A percentile compares a stretch with the other conserved stretches of the same genome.
These are phyloP conservation scores for Chaetops frenatus DNA, from an alignment of 2,113 vertebrate genomes.

Conservation along the genomic window DNA sequence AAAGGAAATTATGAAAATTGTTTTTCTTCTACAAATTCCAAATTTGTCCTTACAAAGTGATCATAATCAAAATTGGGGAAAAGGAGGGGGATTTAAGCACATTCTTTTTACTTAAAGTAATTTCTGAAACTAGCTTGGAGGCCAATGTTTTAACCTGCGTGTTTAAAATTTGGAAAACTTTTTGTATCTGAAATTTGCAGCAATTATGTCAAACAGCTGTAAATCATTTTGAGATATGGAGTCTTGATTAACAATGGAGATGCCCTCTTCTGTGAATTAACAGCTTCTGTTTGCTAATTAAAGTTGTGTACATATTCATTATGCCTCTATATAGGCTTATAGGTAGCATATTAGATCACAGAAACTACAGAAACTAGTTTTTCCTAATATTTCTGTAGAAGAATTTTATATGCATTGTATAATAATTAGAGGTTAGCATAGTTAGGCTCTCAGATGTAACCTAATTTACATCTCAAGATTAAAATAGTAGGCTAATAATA, in stretches of 20 bases:
- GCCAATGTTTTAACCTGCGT: background rate
- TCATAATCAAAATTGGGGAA: background rate
- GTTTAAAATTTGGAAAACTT: background rate
- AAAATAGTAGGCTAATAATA: background rate
- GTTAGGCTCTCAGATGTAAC: background rate
- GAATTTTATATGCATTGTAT: background rate
- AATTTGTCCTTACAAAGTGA: background rate
- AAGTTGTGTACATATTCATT: background rate
- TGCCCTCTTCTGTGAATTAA: background rate
- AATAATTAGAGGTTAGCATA: background rate
- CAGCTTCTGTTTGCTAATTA: background rate
- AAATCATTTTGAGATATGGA: background rate
- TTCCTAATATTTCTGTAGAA: background rate
- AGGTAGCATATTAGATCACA: background rate
- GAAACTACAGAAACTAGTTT: background rate
- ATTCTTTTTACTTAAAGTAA: background rate
- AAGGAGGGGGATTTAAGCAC: background rate
- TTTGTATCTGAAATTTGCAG: background rate
- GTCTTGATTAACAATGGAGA: background rate
- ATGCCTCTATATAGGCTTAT: background rate
- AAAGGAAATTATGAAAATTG: background rate
- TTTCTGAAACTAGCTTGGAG: conserved; percentile 32
- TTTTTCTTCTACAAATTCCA: background rate
- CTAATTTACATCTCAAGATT: background rate
- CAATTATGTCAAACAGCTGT: background rate